Base-by-base conservation (phyloP, 2,113 vertebrate species). In the Numenius arquata region DNA sequence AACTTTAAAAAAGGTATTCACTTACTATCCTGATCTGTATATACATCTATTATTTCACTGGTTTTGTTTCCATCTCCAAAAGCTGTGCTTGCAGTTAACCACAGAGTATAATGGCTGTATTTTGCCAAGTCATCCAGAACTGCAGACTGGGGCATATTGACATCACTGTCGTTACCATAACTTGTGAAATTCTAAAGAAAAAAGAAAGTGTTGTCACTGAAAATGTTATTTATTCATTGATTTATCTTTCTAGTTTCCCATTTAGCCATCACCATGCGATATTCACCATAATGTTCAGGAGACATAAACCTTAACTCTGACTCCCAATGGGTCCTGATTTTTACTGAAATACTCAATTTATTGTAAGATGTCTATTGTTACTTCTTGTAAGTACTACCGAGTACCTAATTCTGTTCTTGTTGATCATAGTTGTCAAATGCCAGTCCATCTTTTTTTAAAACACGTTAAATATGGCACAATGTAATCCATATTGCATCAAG, bases 1-100 rank as follows among this genome's bases (percentile, higher is more conserved):
- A 87, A 43, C 43, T 43, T 71, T 77, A 18, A 80, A 95, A 36
- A 85, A 80, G 18, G 40, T 70, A 63, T 88, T 96, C 94, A 98
- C 98, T 96, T 98, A 98, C 98, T 97, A 80, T 98, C 98, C 95
- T 98, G 97, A 95, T 98, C 98, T 91, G 98, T 98, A 84, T 98
- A 92, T 21, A 98, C 96, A 0, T 98, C 93, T 94, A 98, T 97
- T 93, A 97, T 74, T 76, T 98, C 97, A 97, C 98, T 98, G 85
- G 94, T 98, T 97, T 98, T 97, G 93, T 98, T 98, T 92, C 98
- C 98, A 96, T 98, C 97, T 97, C 98, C 98, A 91, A 97, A 82
- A 67, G 97, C 95, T 87, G 98, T 98, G 62, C 97, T 98, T 95
- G 98, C 98, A 95, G 98, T 98, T 90, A 98, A 58, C 98, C 98